These are phyloP conservation scores for Pseudochirops corinnae DNA, from an alignment of 2,797 vertebrate species.

Conservation along the genomic window DNA sequence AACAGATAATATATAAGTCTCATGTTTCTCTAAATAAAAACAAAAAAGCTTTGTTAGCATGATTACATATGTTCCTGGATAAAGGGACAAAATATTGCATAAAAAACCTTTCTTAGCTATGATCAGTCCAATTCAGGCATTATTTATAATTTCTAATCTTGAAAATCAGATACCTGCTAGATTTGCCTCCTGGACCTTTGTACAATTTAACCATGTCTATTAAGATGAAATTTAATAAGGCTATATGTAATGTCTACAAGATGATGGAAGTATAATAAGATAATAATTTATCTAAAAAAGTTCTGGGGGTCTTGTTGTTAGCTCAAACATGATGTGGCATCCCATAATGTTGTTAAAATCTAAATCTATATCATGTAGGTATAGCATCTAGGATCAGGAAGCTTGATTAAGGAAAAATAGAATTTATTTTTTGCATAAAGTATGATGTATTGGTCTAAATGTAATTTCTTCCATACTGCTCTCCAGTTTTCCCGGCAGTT, in stretches of 20 bases:
- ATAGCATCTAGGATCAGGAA: background rate
- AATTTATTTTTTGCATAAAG: background rate
- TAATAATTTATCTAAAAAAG: background rate
- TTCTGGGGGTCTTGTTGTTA: background rate
- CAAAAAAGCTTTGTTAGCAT: background rate
- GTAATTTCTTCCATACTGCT: background rate
- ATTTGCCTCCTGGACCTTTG: background rate
- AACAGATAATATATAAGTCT: background rate
- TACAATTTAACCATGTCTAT: background rate
- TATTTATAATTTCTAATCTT: background rate
- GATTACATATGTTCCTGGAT: background rate
- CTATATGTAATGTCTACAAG: background rate
- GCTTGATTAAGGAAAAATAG: background rate
- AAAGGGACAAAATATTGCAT: background rate
- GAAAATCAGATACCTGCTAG: background rate
- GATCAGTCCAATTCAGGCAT: background rate
- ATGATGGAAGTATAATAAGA: background rate
- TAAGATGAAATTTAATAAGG: background rate
- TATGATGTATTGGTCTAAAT: background rate
- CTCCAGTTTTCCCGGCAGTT: background rate
- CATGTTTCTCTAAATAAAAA: background rate
- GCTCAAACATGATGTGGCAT: background rate
- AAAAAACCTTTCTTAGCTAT: background rate
- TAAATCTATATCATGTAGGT: background rate
- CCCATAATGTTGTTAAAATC: background rate